These are phyloP conservation scores for Ecdyonurus torrentis DNA, from an alignment of 2,888 invertebrate species.

Conservation along the genomic window DNA sequence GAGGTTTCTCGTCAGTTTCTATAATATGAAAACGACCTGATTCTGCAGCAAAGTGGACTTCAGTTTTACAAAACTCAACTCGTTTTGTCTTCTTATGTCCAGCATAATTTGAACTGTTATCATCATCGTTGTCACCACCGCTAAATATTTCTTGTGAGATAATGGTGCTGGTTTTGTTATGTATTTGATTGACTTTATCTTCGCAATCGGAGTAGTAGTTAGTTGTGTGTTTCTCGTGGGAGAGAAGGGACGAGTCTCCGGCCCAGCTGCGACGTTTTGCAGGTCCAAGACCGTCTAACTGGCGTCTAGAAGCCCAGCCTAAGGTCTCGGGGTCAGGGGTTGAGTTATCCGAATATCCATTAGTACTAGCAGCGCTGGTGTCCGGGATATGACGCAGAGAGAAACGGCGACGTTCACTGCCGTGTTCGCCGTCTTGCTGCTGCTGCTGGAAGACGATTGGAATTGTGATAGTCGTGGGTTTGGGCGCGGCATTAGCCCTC, in stretches of 20 bases:
- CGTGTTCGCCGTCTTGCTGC: neutral
- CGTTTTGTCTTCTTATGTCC: constrained; percentile 32
- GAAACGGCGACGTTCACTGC: neutral
- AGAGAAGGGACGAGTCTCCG: neutral
- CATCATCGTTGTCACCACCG: neutral
- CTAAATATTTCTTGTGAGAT: neutral
- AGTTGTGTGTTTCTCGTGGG: neutral
- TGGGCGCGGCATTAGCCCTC: neutral
- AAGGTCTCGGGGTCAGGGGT: neutral
- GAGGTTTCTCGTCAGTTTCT: constrained; percentile 74
- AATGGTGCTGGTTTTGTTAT: neutral
- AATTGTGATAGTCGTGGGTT: neutral
- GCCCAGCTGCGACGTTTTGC: neutral
- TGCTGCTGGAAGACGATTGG: neutral
- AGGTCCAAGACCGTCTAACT: neutral
- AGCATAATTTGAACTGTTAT: neutral
- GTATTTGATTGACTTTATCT: neutral
- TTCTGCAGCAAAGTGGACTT: constrained; percentile 73
- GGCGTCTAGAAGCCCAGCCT: neutral
- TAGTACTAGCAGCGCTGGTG: neutral
- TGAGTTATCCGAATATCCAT: neutral
- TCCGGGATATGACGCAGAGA: neutral
- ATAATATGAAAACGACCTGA: constrained; percentile 74
- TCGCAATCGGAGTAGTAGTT: neutral
- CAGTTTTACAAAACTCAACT: constrained; percentile 77